Evolutionary conservation across 2,888 invertebrate species (phyloP).

Genomic region (Lithophane socia): DNA sequence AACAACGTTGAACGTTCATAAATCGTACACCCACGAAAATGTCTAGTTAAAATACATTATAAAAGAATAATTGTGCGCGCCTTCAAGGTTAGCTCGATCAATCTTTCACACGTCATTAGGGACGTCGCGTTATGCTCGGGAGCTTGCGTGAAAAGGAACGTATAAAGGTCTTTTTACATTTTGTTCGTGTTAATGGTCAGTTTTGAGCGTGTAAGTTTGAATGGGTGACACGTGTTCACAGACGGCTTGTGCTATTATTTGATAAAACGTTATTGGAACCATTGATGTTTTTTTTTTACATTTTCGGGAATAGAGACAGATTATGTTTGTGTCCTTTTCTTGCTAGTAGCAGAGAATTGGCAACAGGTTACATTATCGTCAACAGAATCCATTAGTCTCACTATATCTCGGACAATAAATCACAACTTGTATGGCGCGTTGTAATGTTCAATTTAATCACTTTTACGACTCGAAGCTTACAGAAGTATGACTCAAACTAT

Average conservation of each 20-base stretch:
- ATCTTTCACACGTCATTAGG: conserved; percentile 76
- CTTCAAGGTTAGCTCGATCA: conserved; percentile 72
- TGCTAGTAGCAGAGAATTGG: conserved; percentile 39
- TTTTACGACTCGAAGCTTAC: conserved; percentile 32
- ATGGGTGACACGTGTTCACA: conserved; percentile 55
- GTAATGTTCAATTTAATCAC: conserved; percentile 36
- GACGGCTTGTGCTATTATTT: conserved; percentile 36
- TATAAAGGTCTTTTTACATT: conserved; percentile 61
- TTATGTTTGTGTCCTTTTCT: conserved; percentile 17
- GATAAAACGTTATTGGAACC: conserved; percentile 33
- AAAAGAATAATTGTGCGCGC: conserved; percentile 71
- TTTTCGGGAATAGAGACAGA: conserved; percentile 24
- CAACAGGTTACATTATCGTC: conserved; percentile 55
- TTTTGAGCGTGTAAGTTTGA: conserved; percentile 50
- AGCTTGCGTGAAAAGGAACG: conserved; percentile 67
- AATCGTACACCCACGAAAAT: conserved; percentile 69
- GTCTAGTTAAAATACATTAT: conserved; percentile 72
- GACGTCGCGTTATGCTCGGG: conserved; percentile 77
- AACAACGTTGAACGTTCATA: conserved; percentile 71
- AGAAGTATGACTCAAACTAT: conserved; percentile 27
- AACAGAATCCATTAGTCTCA: conserved; percentile 56
- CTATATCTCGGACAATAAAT: conserved; percentile 52
- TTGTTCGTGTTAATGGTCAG: conserved; percentile 65
- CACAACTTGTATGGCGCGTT: conserved; percentile 32
- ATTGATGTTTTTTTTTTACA: conserved; percentile 21